These are phyloP conservation scores for Erythrocercus mccallii DNA, from an alignment of 2,113 vertebrate species.

Conservation along the genomic window DNA sequence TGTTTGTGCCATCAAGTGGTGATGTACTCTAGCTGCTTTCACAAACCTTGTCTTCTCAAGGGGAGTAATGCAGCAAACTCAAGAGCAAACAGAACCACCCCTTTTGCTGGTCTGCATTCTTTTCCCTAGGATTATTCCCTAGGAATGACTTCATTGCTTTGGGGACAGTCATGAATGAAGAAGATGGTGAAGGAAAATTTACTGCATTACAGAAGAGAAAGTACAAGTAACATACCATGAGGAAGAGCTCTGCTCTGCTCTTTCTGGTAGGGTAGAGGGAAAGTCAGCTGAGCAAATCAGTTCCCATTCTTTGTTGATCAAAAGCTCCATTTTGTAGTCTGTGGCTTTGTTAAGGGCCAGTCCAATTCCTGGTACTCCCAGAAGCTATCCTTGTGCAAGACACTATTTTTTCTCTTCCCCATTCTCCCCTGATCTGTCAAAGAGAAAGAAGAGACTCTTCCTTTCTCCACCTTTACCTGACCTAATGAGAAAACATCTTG, in stretches of 20 bases:
- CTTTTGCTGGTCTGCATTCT: neutral
- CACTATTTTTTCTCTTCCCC: neutral
- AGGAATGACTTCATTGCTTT: no score
- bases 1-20: conserved; percentile 34
- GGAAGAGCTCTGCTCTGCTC: neutral
- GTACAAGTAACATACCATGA: neutral
- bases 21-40: neutral
- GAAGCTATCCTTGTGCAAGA: neutral
- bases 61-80: neutral
- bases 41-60: neutral
- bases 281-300: neutral
- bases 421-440: neutral
- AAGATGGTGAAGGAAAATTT: neutral
- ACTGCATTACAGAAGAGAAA: neutral
- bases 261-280: neutral
- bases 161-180: neutral
- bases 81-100: neutral
- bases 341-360: neutral
- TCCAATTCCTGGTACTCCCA: neutral
- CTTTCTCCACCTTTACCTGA: neutral
- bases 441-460: neutral
- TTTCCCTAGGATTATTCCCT: neutral
- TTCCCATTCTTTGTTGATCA: neutral
- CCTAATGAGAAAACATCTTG: neutral
- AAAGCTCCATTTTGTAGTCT: neutral